Evolutionary conservation across 2,888 invertebrate species (phyloP).

Genomic region (Periphyllus acericola): DNA sequence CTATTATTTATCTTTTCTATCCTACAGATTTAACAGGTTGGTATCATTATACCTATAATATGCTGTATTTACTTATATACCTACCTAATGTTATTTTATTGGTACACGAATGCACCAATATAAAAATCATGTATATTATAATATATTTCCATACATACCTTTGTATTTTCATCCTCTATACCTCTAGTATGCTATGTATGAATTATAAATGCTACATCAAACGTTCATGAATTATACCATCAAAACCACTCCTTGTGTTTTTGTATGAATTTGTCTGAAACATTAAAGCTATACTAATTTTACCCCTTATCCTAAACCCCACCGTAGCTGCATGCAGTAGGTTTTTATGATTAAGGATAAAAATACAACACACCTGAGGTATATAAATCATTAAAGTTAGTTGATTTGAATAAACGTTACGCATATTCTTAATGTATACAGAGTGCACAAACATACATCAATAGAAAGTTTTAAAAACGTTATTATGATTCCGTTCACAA

Average conservation of each 20-base stretch:
- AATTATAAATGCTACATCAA: constrained; percentile 2
- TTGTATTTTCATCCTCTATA: not conserved
- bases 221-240: constrained; percentile 15
- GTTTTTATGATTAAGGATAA: constrained; percentile 22
- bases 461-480: no score
- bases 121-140: not conserved
- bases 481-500: no score
- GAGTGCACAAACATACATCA: no score
- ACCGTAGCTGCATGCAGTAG: constrained; percentile 48
- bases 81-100: not conserved
- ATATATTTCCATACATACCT: not conserved
- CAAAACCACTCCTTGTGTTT: constrained; percentile 27
- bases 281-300: constrained; percentile 24
- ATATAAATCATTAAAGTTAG: not conserved
- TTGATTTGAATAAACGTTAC: not conserved
- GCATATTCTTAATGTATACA: no score
- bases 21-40: not conserved
- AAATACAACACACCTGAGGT: constrained; percentile 17
- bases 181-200: constrained; percentile 15
- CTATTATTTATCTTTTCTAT: not conserved
- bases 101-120: constrained; percentile 24
- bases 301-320: not conserved
- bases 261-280: constrained; percentile 31
- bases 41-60: not conserved
- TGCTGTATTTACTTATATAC: no score